Evolutionary conservation across 1,140 invertebrate genomes (phyloP).

Genomic region (Drosophila punjabiensis): DNA sequence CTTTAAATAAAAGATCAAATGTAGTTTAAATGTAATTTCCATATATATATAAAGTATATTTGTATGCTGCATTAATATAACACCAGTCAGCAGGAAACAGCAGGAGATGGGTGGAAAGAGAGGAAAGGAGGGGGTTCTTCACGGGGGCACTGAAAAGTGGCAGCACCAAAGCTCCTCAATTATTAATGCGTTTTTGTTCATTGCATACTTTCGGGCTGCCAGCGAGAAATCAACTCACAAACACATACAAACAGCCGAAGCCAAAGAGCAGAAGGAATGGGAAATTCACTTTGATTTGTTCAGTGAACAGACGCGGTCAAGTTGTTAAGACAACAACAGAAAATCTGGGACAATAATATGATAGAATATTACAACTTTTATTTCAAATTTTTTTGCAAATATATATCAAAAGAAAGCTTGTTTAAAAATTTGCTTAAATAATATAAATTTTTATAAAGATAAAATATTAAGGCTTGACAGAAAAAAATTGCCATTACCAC

Average conservation of each 20-base stretch:
- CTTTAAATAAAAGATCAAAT: constrained; percentile 58
- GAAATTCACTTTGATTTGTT: constrained; percentile 43
- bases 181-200: constrained; percentile 80
- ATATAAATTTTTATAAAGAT: too few relatives aligned
- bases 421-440: too few relatives aligned
- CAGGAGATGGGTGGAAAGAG: neutral
- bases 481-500: too few relatives aligned
- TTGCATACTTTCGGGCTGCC: constrained; percentile 78
- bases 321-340: neutral
- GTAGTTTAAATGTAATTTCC: constrained; percentile 69
- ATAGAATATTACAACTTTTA: too few relatives aligned
- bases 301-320: constrained; percentile 6
- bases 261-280: constrained; percentile 15
- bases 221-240: constrained; percentile 65
- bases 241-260: constrained; percentile 31
- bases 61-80: constrained; percentile 51
- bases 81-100: constrained; percentile 12
- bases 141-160: constrained; percentile 33
- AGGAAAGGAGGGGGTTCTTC: neutral
- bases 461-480: too few relatives aligned
- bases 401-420: too few relatives aligned
- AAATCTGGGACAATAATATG: too few relatives aligned
- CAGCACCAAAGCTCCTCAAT: constrained; percentile 68
- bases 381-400: too few relatives aligned
- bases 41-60: constrained; percentile 45